These are phyloP conservation scores for Eulemur albifrons DNA, from an alignment of 2,797 vertebrate genomes.

Conservation along the genomic window DNA sequence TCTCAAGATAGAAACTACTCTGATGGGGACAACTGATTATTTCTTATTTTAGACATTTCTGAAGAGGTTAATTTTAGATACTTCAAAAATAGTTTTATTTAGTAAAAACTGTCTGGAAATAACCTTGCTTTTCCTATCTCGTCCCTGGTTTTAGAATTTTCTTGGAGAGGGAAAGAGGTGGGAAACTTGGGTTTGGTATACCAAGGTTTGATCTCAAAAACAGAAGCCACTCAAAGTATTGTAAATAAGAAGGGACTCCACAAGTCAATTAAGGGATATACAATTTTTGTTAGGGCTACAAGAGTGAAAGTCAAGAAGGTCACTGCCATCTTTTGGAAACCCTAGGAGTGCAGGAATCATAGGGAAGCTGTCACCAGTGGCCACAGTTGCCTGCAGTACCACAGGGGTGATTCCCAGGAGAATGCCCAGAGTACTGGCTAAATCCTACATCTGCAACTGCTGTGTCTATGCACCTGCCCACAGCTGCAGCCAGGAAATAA, in stretches of 20 bases:
- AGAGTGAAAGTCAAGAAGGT: neutral
- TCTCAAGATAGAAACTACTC: neutral
- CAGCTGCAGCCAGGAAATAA: neutral
- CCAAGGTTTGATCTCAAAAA: neutral
- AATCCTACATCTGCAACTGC: neutral
- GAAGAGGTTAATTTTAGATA: slow-evolving; percentile 31
- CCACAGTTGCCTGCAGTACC: neutral
- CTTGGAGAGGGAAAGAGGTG: rapidly evolving
- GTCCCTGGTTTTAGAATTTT: neutral
- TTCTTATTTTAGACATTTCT: neutral
- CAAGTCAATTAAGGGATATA: neutral
- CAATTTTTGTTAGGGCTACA: neutral
- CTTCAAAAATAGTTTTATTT: neutral
- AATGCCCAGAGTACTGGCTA: neutral
- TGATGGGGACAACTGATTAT: neutral
- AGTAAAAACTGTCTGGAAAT: neutral
- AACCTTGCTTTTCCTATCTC: neutral
- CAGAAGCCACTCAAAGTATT: neutral
- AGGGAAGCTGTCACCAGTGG: neutral
- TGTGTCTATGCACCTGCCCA: neutral
- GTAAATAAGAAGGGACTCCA: neutral
- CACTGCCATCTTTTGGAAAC: neutral
- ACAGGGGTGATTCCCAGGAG: neutral
- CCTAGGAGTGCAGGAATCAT: neutral
- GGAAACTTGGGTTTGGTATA: neutral